A percentile compares a stretch with the other conserved stretches of the same genome.
phyloP scores from a whole-genome alignment of 92 coral and sea anemone genomes.

The Virgularia gustaviana region DNA sequence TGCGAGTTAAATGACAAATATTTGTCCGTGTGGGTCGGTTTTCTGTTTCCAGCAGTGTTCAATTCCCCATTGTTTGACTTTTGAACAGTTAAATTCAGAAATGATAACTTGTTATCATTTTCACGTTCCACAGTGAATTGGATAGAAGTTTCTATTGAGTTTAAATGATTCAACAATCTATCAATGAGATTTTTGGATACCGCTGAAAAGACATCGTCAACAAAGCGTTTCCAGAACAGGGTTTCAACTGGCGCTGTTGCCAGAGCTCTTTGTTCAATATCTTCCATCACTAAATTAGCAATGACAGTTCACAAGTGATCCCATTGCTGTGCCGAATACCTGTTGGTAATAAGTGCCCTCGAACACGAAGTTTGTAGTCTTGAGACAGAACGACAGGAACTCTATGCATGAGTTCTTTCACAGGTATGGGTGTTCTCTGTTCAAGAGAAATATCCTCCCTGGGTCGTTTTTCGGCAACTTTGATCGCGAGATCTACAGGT shows the following conservation, averaged over 20 bases:
- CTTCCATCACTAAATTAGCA: no score
- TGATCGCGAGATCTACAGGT: constrained; percentile 40
- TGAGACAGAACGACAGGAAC: constrained; percentile 27
- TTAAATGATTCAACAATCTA: no score
- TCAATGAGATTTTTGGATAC: neutral
- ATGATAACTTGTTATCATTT: no score
- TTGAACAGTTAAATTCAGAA: no score
- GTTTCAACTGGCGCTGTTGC: constrained; percentile 5
- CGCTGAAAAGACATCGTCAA: constrained; percentile 12
- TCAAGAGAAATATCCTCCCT: constrained; percentile 5
- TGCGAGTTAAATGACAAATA: no score
- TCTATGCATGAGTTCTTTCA: constrained; percentile 18
- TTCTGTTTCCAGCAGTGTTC: no score
- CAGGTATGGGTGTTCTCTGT: constrained; percentile 17
- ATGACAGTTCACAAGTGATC: constrained; percentile 16
- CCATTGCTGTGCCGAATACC: constrained; percentile 13
- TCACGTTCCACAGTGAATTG: no score
- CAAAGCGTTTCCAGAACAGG: constrained; percentile 33
- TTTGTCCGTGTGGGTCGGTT: no score
- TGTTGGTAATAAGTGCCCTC: constrained; percentile 23
- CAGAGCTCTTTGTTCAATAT: constrained; percentile 32
- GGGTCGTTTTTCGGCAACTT: constrained; percentile 16
- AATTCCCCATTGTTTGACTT: no score
- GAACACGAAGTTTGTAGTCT: constrained; percentile 15
- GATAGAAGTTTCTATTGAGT: no score